These are phyloP conservation scores for Amphibalanus amphitrite DNA, from an alignment of 1,140 invertebrate genomes.

Conservation along the genomic window DNA sequence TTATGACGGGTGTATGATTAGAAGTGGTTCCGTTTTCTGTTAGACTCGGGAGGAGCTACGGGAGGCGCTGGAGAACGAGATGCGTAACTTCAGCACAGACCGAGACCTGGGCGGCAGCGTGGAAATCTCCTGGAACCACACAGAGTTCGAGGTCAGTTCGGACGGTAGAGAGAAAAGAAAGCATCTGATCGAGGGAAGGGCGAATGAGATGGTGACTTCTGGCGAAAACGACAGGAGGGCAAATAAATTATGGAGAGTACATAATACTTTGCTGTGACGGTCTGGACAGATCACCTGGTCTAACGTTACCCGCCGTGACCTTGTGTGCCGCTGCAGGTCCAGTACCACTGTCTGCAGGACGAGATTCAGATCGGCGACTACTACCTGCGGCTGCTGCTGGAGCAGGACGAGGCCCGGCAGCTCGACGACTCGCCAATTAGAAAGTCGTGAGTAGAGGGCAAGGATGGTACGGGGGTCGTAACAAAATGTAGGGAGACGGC, in stretches of 20 bases:
- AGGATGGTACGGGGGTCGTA: no score
- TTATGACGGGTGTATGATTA: no score
- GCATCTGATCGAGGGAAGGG: no score
- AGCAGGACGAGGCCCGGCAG: conserved; percentile 58
- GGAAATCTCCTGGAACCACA: conserved; percentile 92
- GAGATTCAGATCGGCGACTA: conserved; percentile 98
- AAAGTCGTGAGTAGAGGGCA: conserved; percentile 48
- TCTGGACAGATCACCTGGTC: no score
- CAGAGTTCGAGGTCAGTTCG: conserved; percentile 72
- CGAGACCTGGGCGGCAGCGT: conserved; percentile 54
- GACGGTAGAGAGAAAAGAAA: no score
- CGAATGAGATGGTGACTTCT: no score
- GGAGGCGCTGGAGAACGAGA: conserved; percentile 82
- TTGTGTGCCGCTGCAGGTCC: conserved; percentile 36
- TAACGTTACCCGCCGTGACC: conserved; percentile 8
- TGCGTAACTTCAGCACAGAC: conserved; percentile 73
- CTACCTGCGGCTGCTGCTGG: conserved; percentile 82
- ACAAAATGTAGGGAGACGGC: no score
- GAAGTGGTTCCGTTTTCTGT: no score
- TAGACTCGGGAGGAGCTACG: conserved; percentile 65
- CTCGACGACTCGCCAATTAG: conserved; percentile 69
- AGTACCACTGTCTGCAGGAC: conserved; percentile 80
- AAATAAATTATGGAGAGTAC: no score
- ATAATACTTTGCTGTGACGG: no score
- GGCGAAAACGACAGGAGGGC: no score